These are phyloP conservation scores for Stomorhina lunata DNA, from an alignment of 2,888 invertebrate species.

Conservation along the genomic window DNA sequence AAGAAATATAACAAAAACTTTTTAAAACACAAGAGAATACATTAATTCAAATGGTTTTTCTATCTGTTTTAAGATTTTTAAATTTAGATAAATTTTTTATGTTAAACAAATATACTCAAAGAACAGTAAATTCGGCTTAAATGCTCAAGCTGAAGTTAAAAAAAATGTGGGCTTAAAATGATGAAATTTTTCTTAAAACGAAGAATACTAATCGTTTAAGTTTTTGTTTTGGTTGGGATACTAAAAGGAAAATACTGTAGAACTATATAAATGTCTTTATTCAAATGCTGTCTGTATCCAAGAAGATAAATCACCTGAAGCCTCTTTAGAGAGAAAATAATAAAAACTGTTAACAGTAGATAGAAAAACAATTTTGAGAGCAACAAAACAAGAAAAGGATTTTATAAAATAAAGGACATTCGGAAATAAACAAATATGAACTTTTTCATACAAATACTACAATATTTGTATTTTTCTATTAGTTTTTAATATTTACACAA, in stretches of 20 bases:
- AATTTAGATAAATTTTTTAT: constrained; percentile 9
- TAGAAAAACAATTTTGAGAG: constrained; percentile 37
- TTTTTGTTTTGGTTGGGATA: too few relatives aligned
- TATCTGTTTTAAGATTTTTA: constrained; percentile 19
- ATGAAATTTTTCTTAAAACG: too few relatives aligned
- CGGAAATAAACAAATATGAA: constrained; percentile 22
- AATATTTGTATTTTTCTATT: background rate
- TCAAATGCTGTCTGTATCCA: background rate
- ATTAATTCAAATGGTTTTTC: background rate
- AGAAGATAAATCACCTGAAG: constrained; percentile 34
- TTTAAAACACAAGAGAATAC: background rate
- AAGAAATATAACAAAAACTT: background rate
- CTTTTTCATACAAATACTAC: constrained; percentile 1
- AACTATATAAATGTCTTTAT: too few relatives aligned
- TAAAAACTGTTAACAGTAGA: constrained; percentile 22
- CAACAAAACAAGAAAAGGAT: constrained; percentile 50
- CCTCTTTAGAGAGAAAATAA: background rate
- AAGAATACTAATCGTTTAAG: too few relatives aligned
- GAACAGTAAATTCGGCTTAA: too few relatives aligned
- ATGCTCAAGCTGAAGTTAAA: too few relatives aligned
- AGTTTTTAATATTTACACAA: background rate
- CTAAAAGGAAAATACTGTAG: too few relatives aligned
- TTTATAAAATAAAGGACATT: constrained; percentile 57
- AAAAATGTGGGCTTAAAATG: too few relatives aligned
- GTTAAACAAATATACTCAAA: background rate